Evolutionary conservation across 2,888 invertebrate species (phyloP), one percentile per base, ranked within the genome.

Genomic region (Drosophila kuntzei): DNA sequence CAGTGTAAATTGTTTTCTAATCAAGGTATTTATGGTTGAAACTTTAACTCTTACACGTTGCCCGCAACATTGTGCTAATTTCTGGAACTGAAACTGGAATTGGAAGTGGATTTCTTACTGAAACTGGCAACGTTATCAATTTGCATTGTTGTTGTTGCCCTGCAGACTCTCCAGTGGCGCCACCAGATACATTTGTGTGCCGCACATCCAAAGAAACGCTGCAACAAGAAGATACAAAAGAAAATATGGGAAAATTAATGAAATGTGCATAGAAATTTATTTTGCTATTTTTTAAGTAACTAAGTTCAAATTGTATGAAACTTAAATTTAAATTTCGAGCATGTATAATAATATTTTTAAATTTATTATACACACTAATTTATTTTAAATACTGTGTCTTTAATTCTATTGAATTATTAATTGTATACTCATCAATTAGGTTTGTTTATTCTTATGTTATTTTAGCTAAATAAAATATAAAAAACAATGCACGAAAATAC

Each of bases 171-270:
- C 83, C 63, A 83, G 75, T 67, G 83, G 83, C 89, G 83, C 83
- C 81, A 83, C 83, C 32, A 83, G 87, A 83, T 83, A 83, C 89
- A 83, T 83, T 80, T 83, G 83, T 57, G 78, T 80, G 75, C 83
- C 83, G 75, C 84, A 83, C 87, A 83, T 87, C 89, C 83, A 83
- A 75, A 83, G 83, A 75, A 83, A 83, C 54, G 83, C 83, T 83
- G 76, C 58, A 76, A 49, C 0, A 39, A 39, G 11, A 16, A 37
- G 16, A 41, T 16, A 20, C 44, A 18, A 18, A 36, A 22, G 46
- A 46, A 37, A 53, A 25, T 25, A 55, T 18, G 22, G n/a, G 2
- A 32, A 1, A n/a, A 32, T 12, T 32, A 32, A 12, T 3, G 5
- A 32, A 25, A 9, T 0, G 3, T 34, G 8, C 27, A 27, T 27